Evolutionary conservation across 2,888 invertebrate species (phyloP).

Genomic region (Nezara viridula): DNA sequence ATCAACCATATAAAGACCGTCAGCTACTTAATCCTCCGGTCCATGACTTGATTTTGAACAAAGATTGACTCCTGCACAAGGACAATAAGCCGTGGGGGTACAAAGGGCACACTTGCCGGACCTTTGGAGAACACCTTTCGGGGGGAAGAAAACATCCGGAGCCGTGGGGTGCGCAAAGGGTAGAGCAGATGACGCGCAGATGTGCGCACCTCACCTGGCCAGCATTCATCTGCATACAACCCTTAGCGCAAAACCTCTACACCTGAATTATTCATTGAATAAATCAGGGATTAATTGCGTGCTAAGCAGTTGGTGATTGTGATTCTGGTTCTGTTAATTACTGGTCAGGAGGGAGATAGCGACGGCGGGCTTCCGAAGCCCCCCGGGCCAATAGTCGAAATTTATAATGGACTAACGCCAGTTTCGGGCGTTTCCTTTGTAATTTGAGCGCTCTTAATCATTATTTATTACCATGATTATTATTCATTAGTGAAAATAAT

Average conservation of each 20-base stretch:
- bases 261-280: conserved; percentile 48
- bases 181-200: conserved; percentile 44
- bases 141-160: conserved; percentile 49
- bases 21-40: background rate
- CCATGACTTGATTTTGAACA: background rate
- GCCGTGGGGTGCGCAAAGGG: conserved; percentile 49
- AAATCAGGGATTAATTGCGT: conserved; percentile 44
- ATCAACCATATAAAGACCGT: background rate
- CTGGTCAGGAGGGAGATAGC: conserved; percentile 21
- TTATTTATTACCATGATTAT: background rate
- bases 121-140: conserved; percentile 43
- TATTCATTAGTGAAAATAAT: background rate
- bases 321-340: conserved; percentile 24
- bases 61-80: conserved; percentile 19
- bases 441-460: background rate
- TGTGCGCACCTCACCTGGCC: conserved; percentile 42
- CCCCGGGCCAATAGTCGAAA: background rate
- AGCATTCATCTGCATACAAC: conserved; percentile 42
- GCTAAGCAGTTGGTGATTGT: conserved; percentile 24
- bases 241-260: conserved; percentile 45
- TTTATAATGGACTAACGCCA: background rate
- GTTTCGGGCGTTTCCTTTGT: background rate
- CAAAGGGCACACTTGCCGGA: conserved; percentile 38
- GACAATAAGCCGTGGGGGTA: background rate
- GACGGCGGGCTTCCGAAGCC: conserved; percentile 1